phyloP scores from a whole-genome alignment of 2,888 invertebrate genomes.

The Volucella inanis region DNA sequence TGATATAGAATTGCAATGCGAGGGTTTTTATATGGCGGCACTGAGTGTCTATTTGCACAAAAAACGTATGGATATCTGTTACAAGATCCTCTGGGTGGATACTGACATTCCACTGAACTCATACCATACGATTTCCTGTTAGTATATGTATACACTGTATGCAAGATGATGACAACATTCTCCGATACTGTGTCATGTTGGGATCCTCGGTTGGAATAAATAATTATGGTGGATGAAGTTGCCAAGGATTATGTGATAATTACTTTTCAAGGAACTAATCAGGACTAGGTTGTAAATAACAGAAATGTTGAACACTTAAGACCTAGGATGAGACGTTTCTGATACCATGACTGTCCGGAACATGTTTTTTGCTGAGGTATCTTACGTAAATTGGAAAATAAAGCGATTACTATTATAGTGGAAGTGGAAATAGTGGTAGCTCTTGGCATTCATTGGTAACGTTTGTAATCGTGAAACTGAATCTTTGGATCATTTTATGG shows the following conservation, averaged over 20 bases:
- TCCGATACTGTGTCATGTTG: slow-evolving; percentile 30
- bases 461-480: too few relatives aligned
- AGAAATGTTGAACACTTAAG: neutral
- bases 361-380: neutral
- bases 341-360: neutral
- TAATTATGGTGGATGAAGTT: neutral
- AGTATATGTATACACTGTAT: too few relatives aligned
- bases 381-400: neutral
- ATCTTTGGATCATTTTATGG: too few relatives aligned
- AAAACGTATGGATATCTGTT: slow-evolving; percentile 13
- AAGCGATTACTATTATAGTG: neutral
- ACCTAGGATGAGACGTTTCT: neutral
- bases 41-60: neutral
- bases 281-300: slow-evolving; percentile 18
- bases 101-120: neutral
- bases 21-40: neutral
- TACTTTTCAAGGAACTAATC: neutral
- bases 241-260: neutral
- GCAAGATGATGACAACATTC: slow-evolving; percentile 31
- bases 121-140: too few relatives aligned
- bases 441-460: too few relatives aligned
- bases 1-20: slow-evolving; percentile 9
- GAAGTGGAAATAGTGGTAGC: neutral
- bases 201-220: slow-evolving; percentile 8
- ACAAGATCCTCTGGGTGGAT: neutral